Conservation (phyloP, 1,140 invertebrate species). For the Chlorops oryzae region DNA sequence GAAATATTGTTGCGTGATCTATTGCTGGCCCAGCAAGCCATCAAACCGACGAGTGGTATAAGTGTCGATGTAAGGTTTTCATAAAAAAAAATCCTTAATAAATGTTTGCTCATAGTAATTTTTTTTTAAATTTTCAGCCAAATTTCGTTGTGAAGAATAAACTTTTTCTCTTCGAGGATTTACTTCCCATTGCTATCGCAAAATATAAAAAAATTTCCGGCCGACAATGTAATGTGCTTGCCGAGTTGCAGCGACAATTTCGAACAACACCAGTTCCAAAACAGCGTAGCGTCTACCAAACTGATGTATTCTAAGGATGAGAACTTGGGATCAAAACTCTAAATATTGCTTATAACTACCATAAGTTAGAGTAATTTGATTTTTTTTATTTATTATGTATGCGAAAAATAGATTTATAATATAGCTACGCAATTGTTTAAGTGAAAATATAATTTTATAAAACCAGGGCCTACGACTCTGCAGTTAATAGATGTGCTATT, state of each 20-base stretch:
- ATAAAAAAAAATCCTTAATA: neutral
- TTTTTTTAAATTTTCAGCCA: slow-evolving; percentile 20
- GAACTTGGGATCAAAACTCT: no score
- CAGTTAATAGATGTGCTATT: no score
- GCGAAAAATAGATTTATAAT: no score
- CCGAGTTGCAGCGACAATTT: slow-evolving; percentile 32
- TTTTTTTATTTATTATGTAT: no score
- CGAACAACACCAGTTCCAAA: slow-evolving; percentile 40
- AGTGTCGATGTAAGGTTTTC: slow-evolving; percentile 37
- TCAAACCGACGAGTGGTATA: slow-evolving; percentile 36
- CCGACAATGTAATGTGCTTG: slow-evolving; percentile 27
- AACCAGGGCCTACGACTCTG: no score
- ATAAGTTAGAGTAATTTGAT: no score
- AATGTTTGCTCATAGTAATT: neutral
- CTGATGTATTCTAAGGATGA: slow-evolving; percentile 38
- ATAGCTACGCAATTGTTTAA: no score
- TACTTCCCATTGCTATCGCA: slow-evolving; percentile 38
- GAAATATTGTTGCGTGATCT: slow-evolving; percentile 36
- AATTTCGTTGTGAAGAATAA: slow-evolving; percentile 46
- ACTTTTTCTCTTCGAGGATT: slow-evolving; percentile 38
- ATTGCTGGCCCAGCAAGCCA: slow-evolving; percentile 34
- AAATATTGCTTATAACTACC: no score
- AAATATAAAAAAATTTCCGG: slow-evolving; percentile 38
- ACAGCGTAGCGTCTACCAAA: slow-evolving; percentile 44
- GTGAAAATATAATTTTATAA: no score